Base-by-base conservation (phyloP, 2,888 invertebrate species). In the Caenorhabditis doughertyi region DNA sequence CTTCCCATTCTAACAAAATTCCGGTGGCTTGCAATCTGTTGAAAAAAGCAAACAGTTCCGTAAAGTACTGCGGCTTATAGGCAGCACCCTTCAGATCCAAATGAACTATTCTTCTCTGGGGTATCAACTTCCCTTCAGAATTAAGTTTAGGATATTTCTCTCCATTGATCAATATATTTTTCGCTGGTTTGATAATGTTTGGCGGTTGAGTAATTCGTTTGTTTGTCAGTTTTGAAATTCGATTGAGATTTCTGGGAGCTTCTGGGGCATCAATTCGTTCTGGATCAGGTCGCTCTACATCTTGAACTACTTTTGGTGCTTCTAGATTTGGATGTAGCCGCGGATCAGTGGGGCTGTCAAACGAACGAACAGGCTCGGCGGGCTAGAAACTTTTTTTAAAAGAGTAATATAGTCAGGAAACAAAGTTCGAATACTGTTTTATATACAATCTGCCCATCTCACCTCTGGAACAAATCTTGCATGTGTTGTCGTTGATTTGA, bases 1-100 rank as follows among this genome's bases (percentile, higher is more conserved):
- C 96, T 92, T 96, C 96, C 91, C 96, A 96, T 91, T 96, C 96
- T 47, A 96, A 93, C 7, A 96, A 92, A 13, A 96, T 90, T 0
- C 95, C 96, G 27, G 95, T 96, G 0, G 95, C 95, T n/a, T 95
- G 95, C 49, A 95, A 91, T 27, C 93, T 92, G 62, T 93, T 93
- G 9, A 95, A 90, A 79, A 94, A 92, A 0, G 94, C 94, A 74
- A 96, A 93, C 0, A 96, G 90, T 88, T 92, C 86, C 71, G 92
- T 90, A 67, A 92, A 92, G 85, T 93, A 93, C 25, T 87, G 84
- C 2, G 95, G 89, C 85, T 89, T 90, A 53, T 87, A 90, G 0
- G 91, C 85, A 1, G 87, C 90, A 58, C 91, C 91, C 92, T 96
- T 96, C 18, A 96, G 92, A 92, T 96, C 96, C 27, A 96, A 92